Base-by-base conservation (phyloP, 2,797 vertebrate genomes). In the Pseudomugil gertrudae region DNA sequence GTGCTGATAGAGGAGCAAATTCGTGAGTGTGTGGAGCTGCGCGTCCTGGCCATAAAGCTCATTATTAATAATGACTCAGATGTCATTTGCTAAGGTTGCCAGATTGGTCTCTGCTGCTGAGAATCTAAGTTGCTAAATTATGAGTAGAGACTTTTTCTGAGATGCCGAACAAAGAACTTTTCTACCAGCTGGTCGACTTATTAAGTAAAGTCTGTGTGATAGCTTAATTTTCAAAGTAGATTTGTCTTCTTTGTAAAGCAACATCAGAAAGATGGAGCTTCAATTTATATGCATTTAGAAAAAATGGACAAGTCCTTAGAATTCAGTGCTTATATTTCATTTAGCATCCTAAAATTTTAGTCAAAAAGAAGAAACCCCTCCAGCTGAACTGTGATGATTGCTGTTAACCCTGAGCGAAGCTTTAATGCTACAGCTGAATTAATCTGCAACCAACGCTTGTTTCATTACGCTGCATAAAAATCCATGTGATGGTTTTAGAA, bases 51-150 rank as follows among this genome's bases (percentile, higher is more conserved):
- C 79, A 67, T 72, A 56, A 69, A 72, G 74, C 81, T 86, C 82
- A 84, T 87, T 87, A 84, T 87, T 85, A 86, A 82, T 87, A 87
- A 89, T 87, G 82, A 79, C 74, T 86, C 76, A 78, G 72, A 89
- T 84, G 76, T 84, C 83, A 84, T 80, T 71, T 77, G 74, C 74
- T 48, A 45, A 63, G 56, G 70, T 74, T 81, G 80, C 81, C 85
- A 84, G 80, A 76, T 74, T 83, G 82, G 65, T 75, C 70, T 81
- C 47, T 69, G 76, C 76, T 69, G 79, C 80, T 51, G 77, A 84
- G 76, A 83, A 84, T 84, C 62, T 69, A 38, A 80, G 58, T 80
- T 27, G 68, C 63, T 86, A 84, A 84, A 86, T 84, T 83, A 84
- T 77, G 81, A 83, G 84, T 74, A 72, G 81, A 76, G 81, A 76